phyloP scores from a whole-genome alignment of 2,113 vertebrate species.

The Numida meleagris region DNA sequence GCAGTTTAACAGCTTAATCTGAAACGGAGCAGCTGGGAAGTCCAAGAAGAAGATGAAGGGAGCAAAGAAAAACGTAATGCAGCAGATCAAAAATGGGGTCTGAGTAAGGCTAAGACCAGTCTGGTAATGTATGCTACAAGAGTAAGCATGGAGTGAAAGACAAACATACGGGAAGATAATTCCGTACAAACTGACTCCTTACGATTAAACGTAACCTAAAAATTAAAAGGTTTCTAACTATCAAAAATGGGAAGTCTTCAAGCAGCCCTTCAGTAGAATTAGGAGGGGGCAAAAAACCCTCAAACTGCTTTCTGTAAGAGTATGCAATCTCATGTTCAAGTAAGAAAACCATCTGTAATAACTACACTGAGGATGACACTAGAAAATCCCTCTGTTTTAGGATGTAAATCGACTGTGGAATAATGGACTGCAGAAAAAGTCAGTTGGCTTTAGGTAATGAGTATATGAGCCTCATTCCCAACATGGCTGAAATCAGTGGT shows the following conservation, averaged over 20 bases:
- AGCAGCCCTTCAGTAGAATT: background rate
- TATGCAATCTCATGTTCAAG: background rate
- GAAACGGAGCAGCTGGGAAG: background rate
- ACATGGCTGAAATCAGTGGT: background rate
- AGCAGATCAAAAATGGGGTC: background rate
- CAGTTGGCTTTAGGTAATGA: background rate
- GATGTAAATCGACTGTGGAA: background rate
- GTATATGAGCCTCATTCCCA: background rate
- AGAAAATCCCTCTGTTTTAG: background rate
- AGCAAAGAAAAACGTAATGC: background rate
- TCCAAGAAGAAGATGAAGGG: background rate
- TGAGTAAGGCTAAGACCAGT: background rate
- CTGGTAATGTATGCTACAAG: background rate
- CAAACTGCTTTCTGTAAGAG: background rate
- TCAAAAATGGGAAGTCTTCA: background rate
- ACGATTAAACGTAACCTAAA: background rate
- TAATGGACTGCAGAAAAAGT: background rate
- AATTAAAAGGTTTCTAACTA: background rate
- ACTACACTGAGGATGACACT: background rate
- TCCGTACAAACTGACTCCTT: background rate
- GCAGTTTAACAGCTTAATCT: background rate
- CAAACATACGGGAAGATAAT: background rate
- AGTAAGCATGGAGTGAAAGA: background rate
- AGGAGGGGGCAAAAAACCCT: background rate
- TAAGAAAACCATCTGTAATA: background rate